Percentiles rank a stretch among this genome's conserved stretches.
phyloP scores from a whole-genome alignment of 2,888 invertebrate species.

The Seira sanloemensis region DNA sequence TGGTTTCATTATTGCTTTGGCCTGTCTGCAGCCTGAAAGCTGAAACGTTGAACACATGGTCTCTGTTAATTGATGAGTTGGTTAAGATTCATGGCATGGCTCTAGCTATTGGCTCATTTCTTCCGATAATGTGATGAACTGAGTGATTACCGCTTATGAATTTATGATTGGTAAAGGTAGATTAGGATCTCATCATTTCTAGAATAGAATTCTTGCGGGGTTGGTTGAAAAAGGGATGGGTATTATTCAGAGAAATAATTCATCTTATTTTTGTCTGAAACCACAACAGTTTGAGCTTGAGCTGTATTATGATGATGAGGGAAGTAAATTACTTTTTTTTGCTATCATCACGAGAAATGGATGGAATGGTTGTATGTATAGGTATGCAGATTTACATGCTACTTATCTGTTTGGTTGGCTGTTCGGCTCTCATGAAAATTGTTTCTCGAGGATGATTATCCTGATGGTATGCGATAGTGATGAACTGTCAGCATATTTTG shows the following conservation, averaged over 20 bases:
- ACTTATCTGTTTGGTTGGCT: not conserved
- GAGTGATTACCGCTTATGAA: conserved; percentile 45
- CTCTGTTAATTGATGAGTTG: not conserved
- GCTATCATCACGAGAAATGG: not conserved
- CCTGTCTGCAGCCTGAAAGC: not conserved
- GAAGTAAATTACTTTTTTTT: conserved; percentile 26
- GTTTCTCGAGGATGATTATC: conserved; percentile 22
- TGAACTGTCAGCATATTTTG: conserved; percentile 11
- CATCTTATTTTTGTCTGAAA: conserved; percentile 31
- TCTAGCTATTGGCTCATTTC: not conserved
- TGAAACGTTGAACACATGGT: not conserved
- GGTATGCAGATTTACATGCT: not conserved
- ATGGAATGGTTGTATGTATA: too few relatives aligned
- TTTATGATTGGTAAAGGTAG: conserved; percentile 49
- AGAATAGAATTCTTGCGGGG: too few relatives aligned
- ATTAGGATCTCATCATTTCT: conserved; percentile 23
- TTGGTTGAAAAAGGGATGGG: too few relatives aligned
- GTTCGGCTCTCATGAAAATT: not conserved
- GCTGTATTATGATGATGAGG: not conserved
- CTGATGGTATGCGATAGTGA: conserved; percentile 23
- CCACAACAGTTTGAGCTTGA: conserved; percentile 38
- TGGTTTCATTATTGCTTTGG: too few relatives aligned
- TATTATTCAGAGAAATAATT: conserved; percentile 29
- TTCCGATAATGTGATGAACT: conserved; percentile 40
- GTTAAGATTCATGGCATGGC: not conserved